Percentiles rank a stretch among this genome's conserved stretches.
These are phyloP conservation scores for Ptychadena robeensis DNA, from an alignment of 2,797 vertebrate species.

Conservation along the genomic window DNA sequence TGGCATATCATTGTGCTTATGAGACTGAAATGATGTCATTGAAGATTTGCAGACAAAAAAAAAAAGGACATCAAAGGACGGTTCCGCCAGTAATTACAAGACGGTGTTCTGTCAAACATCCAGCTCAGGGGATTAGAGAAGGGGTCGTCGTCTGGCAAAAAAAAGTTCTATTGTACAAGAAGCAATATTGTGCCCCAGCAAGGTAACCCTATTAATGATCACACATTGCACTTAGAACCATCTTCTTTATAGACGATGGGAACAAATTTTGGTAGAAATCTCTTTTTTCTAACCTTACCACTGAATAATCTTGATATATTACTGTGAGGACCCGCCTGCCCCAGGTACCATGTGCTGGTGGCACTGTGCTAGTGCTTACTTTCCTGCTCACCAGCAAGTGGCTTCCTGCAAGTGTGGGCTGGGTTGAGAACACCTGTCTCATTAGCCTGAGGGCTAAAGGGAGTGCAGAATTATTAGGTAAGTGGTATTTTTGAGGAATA, in stretches of 20 bases:
- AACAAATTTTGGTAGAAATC: slow-evolving; percentile 37
- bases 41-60: slow-evolving; percentile 54
- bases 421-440: too few relatives aligned
- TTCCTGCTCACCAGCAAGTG: too few relatives aligned
- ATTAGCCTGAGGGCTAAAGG: too few relatives aligned
- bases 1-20: slow-evolving; percentile 56
- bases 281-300: slow-evolving; percentile 43
- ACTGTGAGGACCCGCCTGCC: too few relatives aligned
- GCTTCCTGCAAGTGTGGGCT: too few relatives aligned
- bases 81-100: slow-evolving; percentile 45
- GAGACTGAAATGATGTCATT: slow-evolving; percentile 58
- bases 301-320: slow-evolving; percentile 42
- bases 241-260: slow-evolving; percentile 53
- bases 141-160: slow-evolving; percentile 42
- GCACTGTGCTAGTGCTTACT: too few relatives aligned
- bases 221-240: slow-evolving; percentile 45
- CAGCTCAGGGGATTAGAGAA: slow-evolving; percentile 55
- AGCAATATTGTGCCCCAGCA: slow-evolving; percentile 57
- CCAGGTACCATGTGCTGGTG: too few relatives aligned
- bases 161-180: slow-evolving; percentile 56
- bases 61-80: slow-evolving; percentile 57
- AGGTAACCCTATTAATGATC: slow-evolving; percentile 56
- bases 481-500: too few relatives aligned
- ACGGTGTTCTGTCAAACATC: slow-evolving; percentile 56
- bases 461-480: too few relatives aligned